Conservation (phyloP, 1,140 invertebrate species). For the Geopemphigus sp. region DNA sequence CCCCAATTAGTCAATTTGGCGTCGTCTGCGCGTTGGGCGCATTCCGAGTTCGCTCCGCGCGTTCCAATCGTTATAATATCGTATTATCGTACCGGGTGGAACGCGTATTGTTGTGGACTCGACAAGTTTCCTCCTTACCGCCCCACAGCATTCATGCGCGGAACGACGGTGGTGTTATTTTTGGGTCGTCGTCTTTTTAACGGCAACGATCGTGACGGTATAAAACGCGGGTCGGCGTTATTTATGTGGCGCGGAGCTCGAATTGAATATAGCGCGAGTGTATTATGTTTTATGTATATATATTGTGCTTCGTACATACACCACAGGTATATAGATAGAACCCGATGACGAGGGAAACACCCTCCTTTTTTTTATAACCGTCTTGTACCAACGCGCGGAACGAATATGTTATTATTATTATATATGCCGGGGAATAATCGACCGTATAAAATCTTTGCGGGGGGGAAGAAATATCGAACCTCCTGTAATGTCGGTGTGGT, state of each 20-base stretch:
- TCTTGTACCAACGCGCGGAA: conserved; percentile 23
- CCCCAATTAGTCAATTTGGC: too few species aligned
- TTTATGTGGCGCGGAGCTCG: not conserved
- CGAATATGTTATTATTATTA: not conserved
- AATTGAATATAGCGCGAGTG: not conserved
- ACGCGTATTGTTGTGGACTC: too few species aligned
- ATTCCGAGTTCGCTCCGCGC: too few species aligned
- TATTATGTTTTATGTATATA: too few species aligned
- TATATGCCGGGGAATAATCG: conserved; percentile 5
- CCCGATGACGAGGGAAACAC: not conserved
- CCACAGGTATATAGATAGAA: too few species aligned
- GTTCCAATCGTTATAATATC: too few species aligned
- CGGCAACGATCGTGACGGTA: not conserved
- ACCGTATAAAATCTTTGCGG: not conserved
- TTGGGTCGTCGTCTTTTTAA: not conserved
- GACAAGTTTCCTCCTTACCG: too few species aligned
- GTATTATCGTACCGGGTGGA: too few species aligned
- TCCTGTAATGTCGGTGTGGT: not conserved
- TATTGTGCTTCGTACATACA: too few species aligned
- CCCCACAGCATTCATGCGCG: too few species aligned
- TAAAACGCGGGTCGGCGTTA: not conserved
- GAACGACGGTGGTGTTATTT: not conserved
- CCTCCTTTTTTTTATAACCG: too few species aligned
- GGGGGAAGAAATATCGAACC: conserved; percentile 1
- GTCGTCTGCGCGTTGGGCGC: too few species aligned